A percentile compares a stretch with the other conserved stretches of the same genome.
Conservation (phyloP, 2,797 vertebrate species). For the Acrossocheilus wenchowensis region DNA sequence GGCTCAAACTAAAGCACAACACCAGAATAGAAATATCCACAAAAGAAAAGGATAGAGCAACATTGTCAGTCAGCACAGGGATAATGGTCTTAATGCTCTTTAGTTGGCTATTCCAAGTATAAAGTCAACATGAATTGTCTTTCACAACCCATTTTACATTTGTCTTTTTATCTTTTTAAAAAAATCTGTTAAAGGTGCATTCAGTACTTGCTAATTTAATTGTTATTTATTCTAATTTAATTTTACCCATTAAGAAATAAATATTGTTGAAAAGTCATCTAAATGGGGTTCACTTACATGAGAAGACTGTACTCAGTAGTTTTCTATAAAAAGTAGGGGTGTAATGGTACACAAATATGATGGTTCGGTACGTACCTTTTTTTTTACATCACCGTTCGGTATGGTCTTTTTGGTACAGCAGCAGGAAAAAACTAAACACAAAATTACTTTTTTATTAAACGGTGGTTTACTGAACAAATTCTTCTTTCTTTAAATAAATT, state of each 20-base stretch:
- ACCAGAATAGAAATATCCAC: neutral
- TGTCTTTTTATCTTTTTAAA: neutral
- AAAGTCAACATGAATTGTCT: neutral
- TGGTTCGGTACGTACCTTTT: too few relatives aligned
- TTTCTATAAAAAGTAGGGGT: neutral
- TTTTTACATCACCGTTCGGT: neutral
- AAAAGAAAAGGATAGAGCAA: neutral
- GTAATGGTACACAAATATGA: too few relatives aligned
- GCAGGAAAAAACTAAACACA: neutral
- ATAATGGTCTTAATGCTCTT: neutral
- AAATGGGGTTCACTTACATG: neutral
- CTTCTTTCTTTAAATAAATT: too few relatives aligned
- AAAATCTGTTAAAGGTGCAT: neutral
- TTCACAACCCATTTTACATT: neutral
- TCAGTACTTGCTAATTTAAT: neutral
- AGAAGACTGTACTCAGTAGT: neutral
- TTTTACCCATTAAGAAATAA: neutral
- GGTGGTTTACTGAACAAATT: too few relatives aligned
- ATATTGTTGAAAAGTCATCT: neutral
- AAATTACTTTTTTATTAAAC: too few relatives aligned
- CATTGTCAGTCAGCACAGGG: neutral
- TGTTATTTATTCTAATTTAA: neutral
- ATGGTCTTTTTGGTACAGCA: neutral
- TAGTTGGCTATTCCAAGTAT: neutral
- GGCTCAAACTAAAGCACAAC: constrained; percentile 12